These are phyloP conservation scores for Hydrotaea cyrtoneurina DNA, from an alignment of 2,888 invertebrate species.

Conservation along the genomic window DNA sequence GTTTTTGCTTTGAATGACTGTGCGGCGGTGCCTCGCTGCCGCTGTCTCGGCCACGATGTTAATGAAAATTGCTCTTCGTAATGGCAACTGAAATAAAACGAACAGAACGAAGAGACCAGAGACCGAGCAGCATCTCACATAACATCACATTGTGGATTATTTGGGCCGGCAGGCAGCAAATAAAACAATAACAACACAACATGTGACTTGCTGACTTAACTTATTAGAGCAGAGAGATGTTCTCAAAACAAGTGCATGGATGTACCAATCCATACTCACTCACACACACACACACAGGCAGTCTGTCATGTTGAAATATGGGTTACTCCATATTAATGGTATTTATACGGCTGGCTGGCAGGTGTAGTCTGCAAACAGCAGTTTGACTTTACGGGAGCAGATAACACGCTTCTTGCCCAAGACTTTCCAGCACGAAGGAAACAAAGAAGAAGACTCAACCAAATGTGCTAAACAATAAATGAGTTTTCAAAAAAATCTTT, in stretches of 20 bases:
- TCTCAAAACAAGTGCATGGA: slow-evolving; percentile 18
- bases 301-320: slow-evolving; percentile 39
- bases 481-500: not conserved
- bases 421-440: no score
- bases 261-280: slow-evolving; percentile 41
- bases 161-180: slow-evolving; percentile 26
- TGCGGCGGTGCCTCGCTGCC: slow-evolving; percentile 2
- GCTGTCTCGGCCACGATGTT: not conserved
- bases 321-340: slow-evolving; percentile 38
- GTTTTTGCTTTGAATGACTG: not conserved
- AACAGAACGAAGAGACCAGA: slow-evolving; percentile 23
- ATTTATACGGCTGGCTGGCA: not conserved
- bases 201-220: slow-evolving; percentile 55
- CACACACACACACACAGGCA: slow-evolving; percentile 30
- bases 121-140: slow-evolving; percentile 22
- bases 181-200: slow-evolving; percentile 64
- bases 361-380: not conserved
- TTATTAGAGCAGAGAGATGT: slow-evolving; percentile 59
- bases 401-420: no score
- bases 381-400: not conserved
- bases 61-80: slow-evolving; percentile 38
- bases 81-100: slow-evolving; percentile 43
- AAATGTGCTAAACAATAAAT: not conserved
- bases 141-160: slow-evolving; percentile 12
- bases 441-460: no score